phyloP scores from a whole-genome alignment of 2,888 invertebrate genomes.

The Aquatica leii region DNA sequence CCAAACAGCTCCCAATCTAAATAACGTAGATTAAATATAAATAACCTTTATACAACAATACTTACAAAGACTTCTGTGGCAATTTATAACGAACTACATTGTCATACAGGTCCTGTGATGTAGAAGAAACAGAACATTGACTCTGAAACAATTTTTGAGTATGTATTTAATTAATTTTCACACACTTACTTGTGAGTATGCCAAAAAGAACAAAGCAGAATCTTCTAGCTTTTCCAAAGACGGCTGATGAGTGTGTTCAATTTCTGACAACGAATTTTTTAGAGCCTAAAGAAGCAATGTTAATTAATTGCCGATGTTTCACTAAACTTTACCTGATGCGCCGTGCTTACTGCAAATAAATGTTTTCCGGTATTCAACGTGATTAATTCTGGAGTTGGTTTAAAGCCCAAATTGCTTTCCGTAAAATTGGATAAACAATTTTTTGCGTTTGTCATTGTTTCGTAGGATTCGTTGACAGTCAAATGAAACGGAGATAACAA shows the following conservation, averaged over 20 bases:
- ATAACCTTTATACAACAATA: constrained; percentile 25
- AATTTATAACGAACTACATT: constrained; percentile 56
- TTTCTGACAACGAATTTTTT: constrained; percentile 42
- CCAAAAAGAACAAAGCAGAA: constrained; percentile 64
- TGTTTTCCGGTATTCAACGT: constrained; percentile 52
- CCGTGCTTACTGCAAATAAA: constrained; percentile 54
- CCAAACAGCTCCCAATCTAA: too few species aligned
- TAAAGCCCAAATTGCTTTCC: constrained; percentile 42
- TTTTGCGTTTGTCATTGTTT: constrained; percentile 40
- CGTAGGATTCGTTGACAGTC: constrained; percentile 55
- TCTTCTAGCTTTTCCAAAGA: constrained; percentile 62
- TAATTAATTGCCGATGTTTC: constrained; percentile 27
- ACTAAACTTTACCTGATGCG: constrained; percentile 57
- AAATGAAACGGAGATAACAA: constrained; percentile 57
- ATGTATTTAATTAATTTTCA: not conserved
- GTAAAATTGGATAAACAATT: constrained; percentile 48
- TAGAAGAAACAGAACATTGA: constrained; percentile 56
- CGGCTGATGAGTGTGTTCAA: constrained; percentile 59
- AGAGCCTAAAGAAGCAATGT: constrained; percentile 52
- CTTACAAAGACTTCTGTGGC: constrained; percentile 58
- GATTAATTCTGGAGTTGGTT: constrained; percentile 51
- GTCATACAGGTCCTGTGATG: constrained; percentile 57
- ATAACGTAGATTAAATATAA: too few species aligned
- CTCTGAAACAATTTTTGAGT: constrained; percentile 56
- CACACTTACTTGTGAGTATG: constrained; percentile 63